A percentile compares a stretch with the other conserved stretches of the same genome.
Evolutionary conservation across 2,113 vertebrate species (phyloP).

Genomic region (Xenopus tropicalis): DNA sequence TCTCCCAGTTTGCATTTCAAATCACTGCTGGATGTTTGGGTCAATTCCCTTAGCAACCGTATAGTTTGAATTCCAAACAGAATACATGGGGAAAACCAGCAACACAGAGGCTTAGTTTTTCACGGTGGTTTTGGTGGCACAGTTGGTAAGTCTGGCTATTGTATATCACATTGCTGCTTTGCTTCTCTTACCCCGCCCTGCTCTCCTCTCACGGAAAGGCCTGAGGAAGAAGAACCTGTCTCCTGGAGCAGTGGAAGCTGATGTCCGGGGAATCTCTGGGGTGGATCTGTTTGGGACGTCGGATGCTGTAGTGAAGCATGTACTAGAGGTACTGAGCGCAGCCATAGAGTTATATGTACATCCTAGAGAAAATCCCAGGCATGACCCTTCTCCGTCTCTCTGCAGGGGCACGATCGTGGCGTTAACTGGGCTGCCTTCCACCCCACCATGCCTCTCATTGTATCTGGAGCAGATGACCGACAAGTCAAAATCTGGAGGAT

Average conservation of each 20-base stretch:
- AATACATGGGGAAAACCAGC: too few species aligned
- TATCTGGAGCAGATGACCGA: constrained; percentile 91
- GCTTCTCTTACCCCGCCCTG: constrained; percentile 12
- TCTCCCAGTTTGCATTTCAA: too few species aligned
- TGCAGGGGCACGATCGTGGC: constrained; percentile 87
- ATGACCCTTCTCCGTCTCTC: too few species aligned
- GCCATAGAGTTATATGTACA: too few species aligned
- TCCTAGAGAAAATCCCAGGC: too few species aligned
- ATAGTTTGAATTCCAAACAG: too few species aligned
- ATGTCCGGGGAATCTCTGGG: constrained; percentile 86
- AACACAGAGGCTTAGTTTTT: too few species aligned
- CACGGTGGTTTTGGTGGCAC: too few species aligned
- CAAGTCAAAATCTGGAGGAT: constrained; percentile 98
- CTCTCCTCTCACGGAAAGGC: constrained; percentile 61
- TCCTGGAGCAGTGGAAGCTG: constrained; percentile 87
- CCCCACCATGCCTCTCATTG: constrained; percentile 93
- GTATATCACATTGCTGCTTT: neutral
- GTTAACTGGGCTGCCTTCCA: constrained; percentile 98
- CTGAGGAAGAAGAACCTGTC: constrained; percentile 95
- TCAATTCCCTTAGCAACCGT: too few species aligned
- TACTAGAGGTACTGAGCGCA: constrained; percentile 77
- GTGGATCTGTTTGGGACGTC: constrained; percentile 92
- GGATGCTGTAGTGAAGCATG: constrained; percentile 92
- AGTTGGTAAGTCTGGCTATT: too few species aligned
- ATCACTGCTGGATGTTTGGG: too few species aligned